phyloP scores from a whole-genome alignment of 1,140 invertebrate species.

The Papilio dardanus region DNA sequence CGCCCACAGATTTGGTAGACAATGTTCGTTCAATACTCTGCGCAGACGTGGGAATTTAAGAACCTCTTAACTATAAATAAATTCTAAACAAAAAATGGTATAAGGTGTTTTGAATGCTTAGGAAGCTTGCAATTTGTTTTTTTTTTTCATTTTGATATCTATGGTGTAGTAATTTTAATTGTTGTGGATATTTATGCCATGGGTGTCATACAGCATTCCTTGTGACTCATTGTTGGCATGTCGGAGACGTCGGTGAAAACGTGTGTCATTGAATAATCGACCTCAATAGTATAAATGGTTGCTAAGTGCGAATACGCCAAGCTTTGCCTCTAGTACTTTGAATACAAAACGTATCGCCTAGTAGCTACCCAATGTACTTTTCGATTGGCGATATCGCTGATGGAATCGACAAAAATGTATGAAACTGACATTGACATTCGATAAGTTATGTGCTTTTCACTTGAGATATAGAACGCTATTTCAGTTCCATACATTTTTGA shows the following conservation, averaged over 20 bases:
- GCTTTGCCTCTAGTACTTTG: constrained; percentile 58
- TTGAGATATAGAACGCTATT: too few relatives aligned
- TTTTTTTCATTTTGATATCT: neutral
- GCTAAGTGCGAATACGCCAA: constrained; percentile 45
- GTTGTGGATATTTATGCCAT: neutral
- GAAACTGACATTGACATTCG: too few relatives aligned
- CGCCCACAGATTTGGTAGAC: constrained; percentile 41
- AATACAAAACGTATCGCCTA: constrained; percentile 58
- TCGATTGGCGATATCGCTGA: too few relatives aligned
- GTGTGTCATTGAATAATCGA: constrained; percentile 31
- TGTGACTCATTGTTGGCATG: neutral
- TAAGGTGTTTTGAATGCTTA: neutral
- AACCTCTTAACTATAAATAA: neutral
- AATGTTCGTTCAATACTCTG: neutral
- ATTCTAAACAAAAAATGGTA: neutral
- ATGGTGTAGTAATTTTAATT: neutral
- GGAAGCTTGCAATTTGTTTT: neutral
- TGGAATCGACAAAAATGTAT: too few relatives aligned
- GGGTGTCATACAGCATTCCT: neutral
- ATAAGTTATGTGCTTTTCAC: too few relatives aligned
- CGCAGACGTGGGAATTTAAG: neutral
- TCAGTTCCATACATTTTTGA: too few relatives aligned
- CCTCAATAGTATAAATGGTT: constrained; percentile 28
- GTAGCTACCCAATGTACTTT: too few relatives aligned
- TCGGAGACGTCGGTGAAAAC: constrained; percentile 26